A percentile compares a stretch with the other conserved stretches of the same genome.
Conservation (phyloP, 2,888 invertebrate genomes). For the Rhingia campestris region DNA sequence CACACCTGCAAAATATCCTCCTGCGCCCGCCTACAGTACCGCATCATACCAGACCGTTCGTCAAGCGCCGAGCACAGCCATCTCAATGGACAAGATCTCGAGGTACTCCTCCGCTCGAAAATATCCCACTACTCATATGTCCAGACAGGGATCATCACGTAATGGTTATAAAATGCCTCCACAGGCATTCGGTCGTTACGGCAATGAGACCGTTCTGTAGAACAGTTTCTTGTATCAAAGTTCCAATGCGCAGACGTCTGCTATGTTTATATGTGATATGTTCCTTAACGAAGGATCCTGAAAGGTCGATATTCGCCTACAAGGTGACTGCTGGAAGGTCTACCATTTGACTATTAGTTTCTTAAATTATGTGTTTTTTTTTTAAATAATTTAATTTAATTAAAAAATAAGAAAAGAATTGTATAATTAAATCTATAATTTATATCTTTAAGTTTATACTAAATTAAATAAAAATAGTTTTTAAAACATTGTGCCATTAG, state of each 20-base stretch:
- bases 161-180: conserved; percentile 76
- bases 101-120: conserved; percentile 78
- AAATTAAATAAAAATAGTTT: conserved; percentile 21
- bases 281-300: conserved; percentile 60
- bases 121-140: conserved; percentile 75
- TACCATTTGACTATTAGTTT: conserved; percentile 65
- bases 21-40: conserved; percentile 78
- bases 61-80: conserved; percentile 76
- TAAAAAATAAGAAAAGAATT: conserved; percentile 8
- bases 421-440: conserved; percentile 29
- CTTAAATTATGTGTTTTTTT: conserved; percentile 52
- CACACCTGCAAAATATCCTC: conserved; percentile 75
- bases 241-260: conserved; percentile 25
- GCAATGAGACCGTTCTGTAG: conserved; percentile 81
- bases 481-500: conserved; percentile 62
- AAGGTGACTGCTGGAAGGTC: conserved; percentile 57
- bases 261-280: conserved; percentile 63
- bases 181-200: conserved; percentile 77
- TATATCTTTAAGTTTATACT: conserved; percentile 24
- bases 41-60: conserved; percentile 81
- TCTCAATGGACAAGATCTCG: conserved; percentile 79
- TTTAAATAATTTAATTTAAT: conserved; percentile 35
- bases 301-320: conserved; percentile 52
- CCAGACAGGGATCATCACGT: conserved; percentile 74
- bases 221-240: conserved; percentile 16